phyloP scores from a whole-genome alignment of 23 tunicate species.

The Trididemnum miniatum region DNA sequence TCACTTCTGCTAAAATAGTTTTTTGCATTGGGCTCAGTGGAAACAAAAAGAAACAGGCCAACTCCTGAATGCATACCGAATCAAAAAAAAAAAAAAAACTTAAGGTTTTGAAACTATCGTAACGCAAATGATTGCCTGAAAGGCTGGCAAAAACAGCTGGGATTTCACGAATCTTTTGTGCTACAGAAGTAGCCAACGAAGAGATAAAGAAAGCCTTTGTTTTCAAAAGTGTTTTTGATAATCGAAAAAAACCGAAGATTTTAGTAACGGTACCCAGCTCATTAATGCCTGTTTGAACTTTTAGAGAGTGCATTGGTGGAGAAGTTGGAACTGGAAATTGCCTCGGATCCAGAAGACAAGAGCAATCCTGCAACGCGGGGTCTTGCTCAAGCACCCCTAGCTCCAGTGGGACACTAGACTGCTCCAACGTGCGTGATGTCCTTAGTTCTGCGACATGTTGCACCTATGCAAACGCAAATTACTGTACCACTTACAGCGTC shows the following conservation, averaged over 20 bases:
- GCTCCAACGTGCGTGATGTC: not conserved
- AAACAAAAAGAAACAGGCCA: too few relatives aligned
- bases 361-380: conserved; percentile 7
- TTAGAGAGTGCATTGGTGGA: conserved; percentile 9
- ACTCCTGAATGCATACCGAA: too few relatives aligned
- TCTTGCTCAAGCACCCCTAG: not conserved
- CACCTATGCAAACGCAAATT: not conserved
- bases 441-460: not conserved
- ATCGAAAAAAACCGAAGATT: not conserved
- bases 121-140: too few relatives aligned
- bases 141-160: too few relatives aligned
- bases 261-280: not conserved
- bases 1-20: too few relatives aligned
- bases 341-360: conserved; percentile 5
- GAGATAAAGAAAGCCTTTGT: not conserved
- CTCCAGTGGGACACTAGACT: not conserved
- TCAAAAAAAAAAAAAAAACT: too few relatives aligned
- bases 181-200: too few relatives aligned
- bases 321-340: conserved; percentile 19
- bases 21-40: too few relatives aligned
- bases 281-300: not conserved
- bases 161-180: too few relatives aligned
- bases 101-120: too few relatives aligned
- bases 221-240: not conserved
- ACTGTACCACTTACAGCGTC: not conserved